phyloP scores from a whole-genome alignment of 2,113 vertebrate species.

The Microtus richardsoni region DNA sequence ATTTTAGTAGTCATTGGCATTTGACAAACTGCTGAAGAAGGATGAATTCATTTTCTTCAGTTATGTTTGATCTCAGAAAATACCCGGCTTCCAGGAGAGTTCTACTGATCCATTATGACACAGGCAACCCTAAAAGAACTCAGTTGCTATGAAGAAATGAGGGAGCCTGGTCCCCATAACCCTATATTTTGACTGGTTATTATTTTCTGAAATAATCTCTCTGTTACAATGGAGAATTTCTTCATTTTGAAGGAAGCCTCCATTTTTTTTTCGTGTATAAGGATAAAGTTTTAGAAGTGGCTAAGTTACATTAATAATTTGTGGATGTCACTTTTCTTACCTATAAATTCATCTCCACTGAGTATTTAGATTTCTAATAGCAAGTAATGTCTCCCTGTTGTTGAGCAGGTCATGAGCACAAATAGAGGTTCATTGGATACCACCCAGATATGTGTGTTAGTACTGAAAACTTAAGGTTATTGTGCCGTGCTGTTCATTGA shows the following conservation, averaged over 20 bases:
- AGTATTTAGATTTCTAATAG: background rate
- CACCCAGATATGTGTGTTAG: too few relatives aligned
- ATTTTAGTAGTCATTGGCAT: background rate
- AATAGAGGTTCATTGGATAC: too few relatives aligned
- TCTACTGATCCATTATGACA: fast-evolving
- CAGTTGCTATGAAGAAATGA: too few relatives aligned
- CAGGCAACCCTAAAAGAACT: background rate
- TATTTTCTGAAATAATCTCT: background rate
- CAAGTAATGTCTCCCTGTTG: background rate
- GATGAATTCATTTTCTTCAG: background rate
- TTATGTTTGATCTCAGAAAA: background rate
- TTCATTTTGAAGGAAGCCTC: background rate
- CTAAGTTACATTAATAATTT: background rate
- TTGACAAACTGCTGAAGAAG: background rate
- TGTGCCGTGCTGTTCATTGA: background rate
- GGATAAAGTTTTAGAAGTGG: background rate
- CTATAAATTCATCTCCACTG: background rate
- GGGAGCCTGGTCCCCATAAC: too few relatives aligned
- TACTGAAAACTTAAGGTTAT: background rate
- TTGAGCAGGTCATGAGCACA: background rate
- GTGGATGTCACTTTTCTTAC: background rate
- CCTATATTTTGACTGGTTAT: background rate
- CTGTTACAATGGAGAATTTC: background rate
- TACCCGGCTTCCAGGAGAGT: background rate
- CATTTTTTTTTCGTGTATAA: background rate